Conservation (phyloP, 2,888 invertebrate species). For the Sinohyriopsis cumingii region DNA sequence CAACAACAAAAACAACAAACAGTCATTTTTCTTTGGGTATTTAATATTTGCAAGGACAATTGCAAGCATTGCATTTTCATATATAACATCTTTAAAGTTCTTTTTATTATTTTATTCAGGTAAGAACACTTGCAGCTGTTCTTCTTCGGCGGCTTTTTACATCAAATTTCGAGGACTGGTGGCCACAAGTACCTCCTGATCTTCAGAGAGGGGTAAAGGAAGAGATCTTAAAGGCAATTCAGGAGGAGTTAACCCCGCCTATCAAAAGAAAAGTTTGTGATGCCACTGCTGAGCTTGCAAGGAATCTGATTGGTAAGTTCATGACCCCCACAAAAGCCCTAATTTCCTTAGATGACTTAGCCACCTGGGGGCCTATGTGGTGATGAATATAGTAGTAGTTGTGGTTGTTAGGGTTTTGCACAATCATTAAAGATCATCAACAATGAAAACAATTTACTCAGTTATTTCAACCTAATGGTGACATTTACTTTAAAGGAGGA, state of each 20-base stretch:
- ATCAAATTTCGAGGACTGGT: conserved; percentile 92
- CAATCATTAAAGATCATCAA: too few relatives aligned
- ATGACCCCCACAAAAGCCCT: neutral
- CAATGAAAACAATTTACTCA: too few relatives aligned
- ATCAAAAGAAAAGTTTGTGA: conserved; percentile 93
- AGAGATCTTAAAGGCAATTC: conserved; percentile 87
- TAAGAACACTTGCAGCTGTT: conserved; percentile 94
- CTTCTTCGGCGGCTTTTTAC: conserved; percentile 88
- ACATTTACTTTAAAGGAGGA: too few relatives aligned
- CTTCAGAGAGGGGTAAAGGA: conserved; percentile 88
- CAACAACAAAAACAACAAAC: neutral
- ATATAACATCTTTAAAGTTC: neutral
- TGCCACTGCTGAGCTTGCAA: conserved; percentile 94
- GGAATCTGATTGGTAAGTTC: conserved; percentile 77
- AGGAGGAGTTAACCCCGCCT: conserved; percentile 84
- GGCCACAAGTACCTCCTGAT: conserved; percentile 88
- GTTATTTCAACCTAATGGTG: too few relatives aligned
- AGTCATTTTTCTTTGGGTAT: neutral
- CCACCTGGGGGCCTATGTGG: neutral
- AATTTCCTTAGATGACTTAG: too few relatives aligned
- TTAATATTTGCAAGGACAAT: neutral
- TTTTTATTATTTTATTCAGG: conserved; percentile 65
- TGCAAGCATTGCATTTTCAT: neutral
- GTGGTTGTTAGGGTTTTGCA: neutral
- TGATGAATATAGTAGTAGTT: neutral